Evolutionary conservation across 2,113 vertebrate genomes (phyloP).

Genomic region (Macquaria australasica): DNA sequence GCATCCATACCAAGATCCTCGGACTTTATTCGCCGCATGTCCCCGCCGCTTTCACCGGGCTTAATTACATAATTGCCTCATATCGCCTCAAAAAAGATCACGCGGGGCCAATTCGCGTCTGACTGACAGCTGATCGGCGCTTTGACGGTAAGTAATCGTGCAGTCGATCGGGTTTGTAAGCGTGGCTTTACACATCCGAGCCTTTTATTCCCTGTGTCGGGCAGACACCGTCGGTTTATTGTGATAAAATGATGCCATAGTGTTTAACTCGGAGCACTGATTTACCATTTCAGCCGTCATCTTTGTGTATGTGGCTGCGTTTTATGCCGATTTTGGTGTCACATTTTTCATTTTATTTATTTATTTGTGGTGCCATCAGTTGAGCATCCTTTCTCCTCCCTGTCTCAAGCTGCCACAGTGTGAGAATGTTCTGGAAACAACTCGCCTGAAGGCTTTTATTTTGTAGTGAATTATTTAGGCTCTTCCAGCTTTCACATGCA

Average conservation of each 20-base stretch:
- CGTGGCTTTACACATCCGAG: neutral
- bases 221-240: neutral
- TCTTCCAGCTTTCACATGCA: constrained; percentile 3
- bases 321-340: neutral
- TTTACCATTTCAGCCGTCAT: neutral
- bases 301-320: too few relatives aligned
- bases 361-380: neutral
- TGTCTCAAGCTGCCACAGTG: constrained; percentile 38
- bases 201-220: neutral
- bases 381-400: constrained; percentile 43
- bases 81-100: neutral
- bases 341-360: neutral
- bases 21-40: constrained; percentile 40
- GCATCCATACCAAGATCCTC: constrained; percentile 61
- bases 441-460: constrained; percentile 45
- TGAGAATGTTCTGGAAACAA: constrained; percentile 77
- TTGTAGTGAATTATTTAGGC: constrained; percentile 62
- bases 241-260: neutral
- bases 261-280: neutral
- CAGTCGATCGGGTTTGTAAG: constrained; percentile 15
- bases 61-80: constrained; percentile 26
- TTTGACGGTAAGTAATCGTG: constrained; percentile 58
- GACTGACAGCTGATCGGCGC: constrained; percentile 33
- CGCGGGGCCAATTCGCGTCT: neutral
- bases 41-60: constrained; percentile 35